Evolutionary conservation across 1,140 invertebrate species (phyloP), one percentile per base, ranked within the genome.

Genomic region (Drosophila arawakana): DNA sequence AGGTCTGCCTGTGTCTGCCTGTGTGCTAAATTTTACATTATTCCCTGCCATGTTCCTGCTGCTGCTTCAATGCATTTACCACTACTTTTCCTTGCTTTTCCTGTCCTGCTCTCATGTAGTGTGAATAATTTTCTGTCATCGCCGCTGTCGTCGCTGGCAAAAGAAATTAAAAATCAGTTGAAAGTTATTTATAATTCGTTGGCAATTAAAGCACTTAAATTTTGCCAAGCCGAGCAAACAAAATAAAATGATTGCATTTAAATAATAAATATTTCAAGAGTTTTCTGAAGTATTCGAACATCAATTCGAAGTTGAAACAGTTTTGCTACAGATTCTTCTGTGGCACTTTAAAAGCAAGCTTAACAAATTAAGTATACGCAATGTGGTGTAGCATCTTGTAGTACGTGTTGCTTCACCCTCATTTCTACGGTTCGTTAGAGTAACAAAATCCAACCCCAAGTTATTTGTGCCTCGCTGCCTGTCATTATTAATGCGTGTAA

Each of bases 401-500:
- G 61, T 79, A 78, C 76, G 76, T 80, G 78, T 70, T 75, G 67
- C 63, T 69, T 60, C 44, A 3, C 11, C 11, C 49, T 34, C 61
- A 25, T 57, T 13, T 41, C 25, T 30, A 30, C 18, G 35, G 21
- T 47, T 21, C 25, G 41, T 44, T 57, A 57, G 15, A 30, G 25
- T 30, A 30, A 30, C 7, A 15, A 7, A 43, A 0, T 21, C n/a
- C 37, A 18, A 7, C 41, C 61, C 11, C 43, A 7, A 8, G 30
- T 47, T 25, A 15, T 25, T 30, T 63, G 18, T 61, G 52, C 7
- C 43, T 11, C 50, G 34, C 37, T 59, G 60, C 57, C 77, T 84
- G 81, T 84, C 81, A 84, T 85, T 84, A 84, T 84, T 85, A 84
- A 84, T 84, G 81, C 78, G 81, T 85, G 73, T 84, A 84, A 84